These are phyloP conservation scores for Trematomus bernacchii DNA, from an alignment of 2,797 vertebrate genomes.

Conservation along the genomic window DNA sequence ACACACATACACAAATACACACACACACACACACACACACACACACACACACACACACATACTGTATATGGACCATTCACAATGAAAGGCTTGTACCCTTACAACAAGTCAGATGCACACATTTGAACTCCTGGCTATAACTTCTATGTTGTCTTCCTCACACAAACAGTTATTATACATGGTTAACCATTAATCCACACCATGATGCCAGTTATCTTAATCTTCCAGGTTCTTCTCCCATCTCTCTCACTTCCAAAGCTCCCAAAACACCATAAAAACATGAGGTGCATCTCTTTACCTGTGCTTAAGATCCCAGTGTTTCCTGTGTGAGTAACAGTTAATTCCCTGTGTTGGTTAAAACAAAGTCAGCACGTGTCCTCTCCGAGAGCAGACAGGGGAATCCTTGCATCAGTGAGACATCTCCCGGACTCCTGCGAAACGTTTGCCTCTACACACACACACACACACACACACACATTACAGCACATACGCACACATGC, in stretches of 20 bases:
- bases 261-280: slow-evolving; percentile 21
- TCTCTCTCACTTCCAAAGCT: slow-evolving; percentile 24
- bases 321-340: slow-evolving; percentile 45
- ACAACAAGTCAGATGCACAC: background rate
- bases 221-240: background rate
- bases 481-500: slow-evolving; percentile 68
- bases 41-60: slow-evolving; percentile 1
- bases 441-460: slow-evolving; percentile 39
- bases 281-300: slow-evolving; percentile 61
- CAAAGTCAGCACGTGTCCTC: slow-evolving; percentile 49
- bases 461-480: slow-evolving; percentile 39
- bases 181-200: background rate
- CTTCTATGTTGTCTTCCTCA: background rate
- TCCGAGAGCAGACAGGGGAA: slow-evolving; percentile 52
- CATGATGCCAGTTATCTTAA: slow-evolving; percentile 1
- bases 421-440: slow-evolving; percentile 51
- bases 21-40: slow-evolving; percentile 1
- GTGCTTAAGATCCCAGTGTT: slow-evolving; percentile 37
- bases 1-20: background rate
- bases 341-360: slow-evolving; percentile 62
- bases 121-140: slow-evolving; percentile 1
- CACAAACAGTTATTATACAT: slow-evolving; percentile 10
- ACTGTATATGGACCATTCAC: background rate
- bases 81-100: slow-evolving; percentile 12
- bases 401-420: slow-evolving; percentile 65